Evolutionary conservation across 2,113 vertebrate genomes (phyloP), one percentile per base, ranked within the genome.

Genomic region (Ranitomeya imitator): DNA sequence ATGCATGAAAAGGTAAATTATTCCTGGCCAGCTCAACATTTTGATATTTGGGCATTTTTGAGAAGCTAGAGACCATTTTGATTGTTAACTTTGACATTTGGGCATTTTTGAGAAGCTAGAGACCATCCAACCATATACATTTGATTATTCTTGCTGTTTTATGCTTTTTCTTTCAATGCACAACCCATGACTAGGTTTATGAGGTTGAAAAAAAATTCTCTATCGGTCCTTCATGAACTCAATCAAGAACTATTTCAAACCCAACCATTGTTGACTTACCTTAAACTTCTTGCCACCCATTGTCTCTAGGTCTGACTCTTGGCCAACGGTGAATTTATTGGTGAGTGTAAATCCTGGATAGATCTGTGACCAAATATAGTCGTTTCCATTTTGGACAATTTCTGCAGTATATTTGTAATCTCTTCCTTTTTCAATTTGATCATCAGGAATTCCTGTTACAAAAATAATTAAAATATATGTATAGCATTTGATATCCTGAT

Each of bases 281-380:
- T 99, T 98, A 93, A 99, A 98, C 86, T 95, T 98, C 94, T 94
- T 99, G 52, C 97, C 97, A n/a, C 94, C 94, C n/a, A 98, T 92
- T 85, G 96, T 97, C 90, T 97, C 96, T 94, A 99, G 96, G 21
- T 99, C 96, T 0, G 94, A 89, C 86, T 99, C 98, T 90, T 96
- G 93, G 92, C 93, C 96, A 0, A 97, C 71, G 23, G 93, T 93
- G 92, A 99, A 99, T 18, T 89, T 94, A 93, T 99, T 99, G 93
- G 91, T 95, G 7, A 96, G 93, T 77, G 88, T 94, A 67, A 91
- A 94, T 26, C 95, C 92, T 0, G 98, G 96, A 90, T 97, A 98
- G 71, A 94, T 65, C 90, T 97, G 96, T 0, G 94, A 93, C 98
- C 98, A 99, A 69, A 91, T 90, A 91, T 97, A 98, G 85, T 95